Evolutionary conservation across 2,113 vertebrate genomes (phyloP).

Genomic region (Marmota flaviventris): DNA sequence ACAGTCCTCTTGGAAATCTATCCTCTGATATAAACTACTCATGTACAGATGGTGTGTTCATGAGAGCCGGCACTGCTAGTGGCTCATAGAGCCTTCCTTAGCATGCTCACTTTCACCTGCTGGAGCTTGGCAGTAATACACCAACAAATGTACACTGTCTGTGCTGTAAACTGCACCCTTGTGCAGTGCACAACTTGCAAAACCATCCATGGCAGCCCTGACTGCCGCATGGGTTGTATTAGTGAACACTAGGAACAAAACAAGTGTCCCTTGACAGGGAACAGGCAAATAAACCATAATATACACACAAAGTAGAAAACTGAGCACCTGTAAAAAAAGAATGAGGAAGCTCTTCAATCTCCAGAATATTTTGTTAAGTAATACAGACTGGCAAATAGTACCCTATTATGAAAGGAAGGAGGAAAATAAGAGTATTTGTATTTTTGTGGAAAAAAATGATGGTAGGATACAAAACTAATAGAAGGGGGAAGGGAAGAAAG

Average conservation of each 20-base stretch:
- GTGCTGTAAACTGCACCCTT: background rate
- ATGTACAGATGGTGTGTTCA: rapidly evolving
- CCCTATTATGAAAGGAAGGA: background rate
- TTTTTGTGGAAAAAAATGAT: background rate
- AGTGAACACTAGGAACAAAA: background rate
- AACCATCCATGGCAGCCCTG: background rate
- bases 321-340: background rate
- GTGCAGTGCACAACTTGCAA: background rate
- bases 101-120: background rate
- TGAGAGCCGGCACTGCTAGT: too few species aligned
- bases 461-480: background rate
- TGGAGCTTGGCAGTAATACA: background rate
- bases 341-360: background rate
- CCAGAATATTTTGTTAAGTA: background rate
- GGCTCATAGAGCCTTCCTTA: background rate
- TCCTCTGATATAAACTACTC: background rate
- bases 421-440: background rate
- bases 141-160: background rate
- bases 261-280: background rate
- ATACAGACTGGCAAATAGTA: background rate
- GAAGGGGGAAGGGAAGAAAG: background rate
- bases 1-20: background rate
- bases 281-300: background rate
- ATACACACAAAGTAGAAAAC: background rate
- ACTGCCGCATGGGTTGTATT: background rate